Conservation (phyloP, 2,888 invertebrate genomes). For the Cantharis nigra region DNA sequence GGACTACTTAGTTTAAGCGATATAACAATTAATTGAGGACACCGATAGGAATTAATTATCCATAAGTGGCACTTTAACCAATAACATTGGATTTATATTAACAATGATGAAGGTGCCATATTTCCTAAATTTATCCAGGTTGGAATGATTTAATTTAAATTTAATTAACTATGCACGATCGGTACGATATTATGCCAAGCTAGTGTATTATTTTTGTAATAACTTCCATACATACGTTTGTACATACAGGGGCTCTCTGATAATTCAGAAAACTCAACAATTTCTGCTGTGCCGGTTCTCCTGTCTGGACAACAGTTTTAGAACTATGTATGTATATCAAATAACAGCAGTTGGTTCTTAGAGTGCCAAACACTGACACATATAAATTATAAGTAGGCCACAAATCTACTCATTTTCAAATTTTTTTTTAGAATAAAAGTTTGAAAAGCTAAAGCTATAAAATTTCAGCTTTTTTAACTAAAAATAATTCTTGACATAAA, state of each 20-base stretch:
- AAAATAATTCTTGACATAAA: too few relatives aligned
- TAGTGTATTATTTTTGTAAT: background rate
- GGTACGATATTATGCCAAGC: background rate
- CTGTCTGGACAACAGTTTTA: too few relatives aligned
- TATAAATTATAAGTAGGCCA: too few relatives aligned
- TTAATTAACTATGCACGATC: background rate
- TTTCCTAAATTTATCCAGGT: background rate
- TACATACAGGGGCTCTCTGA: background rate
- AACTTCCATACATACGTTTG: background rate
- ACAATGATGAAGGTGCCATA: background rate
- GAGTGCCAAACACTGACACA: too few relatives aligned
- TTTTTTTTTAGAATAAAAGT: too few relatives aligned
- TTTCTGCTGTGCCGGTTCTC: too few relatives aligned
- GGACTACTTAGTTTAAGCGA: background rate
- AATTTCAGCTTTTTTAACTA: too few relatives aligned
- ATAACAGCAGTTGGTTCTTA: too few relatives aligned
- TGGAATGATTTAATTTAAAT: background rate
- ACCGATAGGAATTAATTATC: background rate
- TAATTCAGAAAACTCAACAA: background rate
- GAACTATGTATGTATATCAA: too few relatives aligned
- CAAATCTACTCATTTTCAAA: too few relatives aligned
- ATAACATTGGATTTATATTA: background rate
- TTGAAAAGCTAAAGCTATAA: too few relatives aligned
- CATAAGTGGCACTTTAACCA: background rate
- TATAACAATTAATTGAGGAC: background rate